Percentiles rank a stretch among this genome's conserved stretches.
Conservation (phyloP, 2,797 vertebrate species). For the Numenius phaeopus region DNA sequence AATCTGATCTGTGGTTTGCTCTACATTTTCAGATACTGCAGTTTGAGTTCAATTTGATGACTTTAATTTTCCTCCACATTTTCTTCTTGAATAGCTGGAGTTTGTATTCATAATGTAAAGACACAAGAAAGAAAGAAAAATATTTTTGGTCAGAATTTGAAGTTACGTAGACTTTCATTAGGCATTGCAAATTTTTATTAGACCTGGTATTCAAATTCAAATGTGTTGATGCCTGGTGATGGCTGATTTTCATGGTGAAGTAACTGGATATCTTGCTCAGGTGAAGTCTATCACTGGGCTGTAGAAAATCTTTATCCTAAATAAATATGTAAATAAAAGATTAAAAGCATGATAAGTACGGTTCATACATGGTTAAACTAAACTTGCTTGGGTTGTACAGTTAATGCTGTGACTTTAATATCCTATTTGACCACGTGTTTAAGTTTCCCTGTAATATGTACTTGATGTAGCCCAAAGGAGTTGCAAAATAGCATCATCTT, state of each 20-base stretch:
- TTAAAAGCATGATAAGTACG: not conserved
- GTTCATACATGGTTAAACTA: not conserved
- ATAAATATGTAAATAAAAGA: not conserved
- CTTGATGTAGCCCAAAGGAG: not conserved
- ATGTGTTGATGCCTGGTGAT: rapidly evolving
- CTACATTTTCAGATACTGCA: not conserved
- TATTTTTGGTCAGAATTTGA: not conserved
- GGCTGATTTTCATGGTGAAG: not conserved
- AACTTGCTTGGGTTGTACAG: not conserved
- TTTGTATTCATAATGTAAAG: not conserved
- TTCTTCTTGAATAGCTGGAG: not conserved
- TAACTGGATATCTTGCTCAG: not conserved
- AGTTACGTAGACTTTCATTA: rapidly evolving
- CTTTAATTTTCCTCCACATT: not conserved
- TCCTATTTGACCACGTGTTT: not conserved
- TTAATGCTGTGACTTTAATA: not conserved
- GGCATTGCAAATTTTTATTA: not conserved
- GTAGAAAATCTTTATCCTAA: not conserved
- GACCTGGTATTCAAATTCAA: not conserved
- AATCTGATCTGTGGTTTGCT: not conserved
- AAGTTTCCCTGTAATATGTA: not conserved
- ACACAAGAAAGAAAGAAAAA: not conserved
- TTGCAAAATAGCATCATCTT: not conserved
- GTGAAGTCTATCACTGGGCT: not conserved
- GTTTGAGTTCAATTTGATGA: not conserved